Evolutionary conservation across 2,113 vertebrate species (phyloP).

Genomic region (Coracopsis vasa): DNA sequence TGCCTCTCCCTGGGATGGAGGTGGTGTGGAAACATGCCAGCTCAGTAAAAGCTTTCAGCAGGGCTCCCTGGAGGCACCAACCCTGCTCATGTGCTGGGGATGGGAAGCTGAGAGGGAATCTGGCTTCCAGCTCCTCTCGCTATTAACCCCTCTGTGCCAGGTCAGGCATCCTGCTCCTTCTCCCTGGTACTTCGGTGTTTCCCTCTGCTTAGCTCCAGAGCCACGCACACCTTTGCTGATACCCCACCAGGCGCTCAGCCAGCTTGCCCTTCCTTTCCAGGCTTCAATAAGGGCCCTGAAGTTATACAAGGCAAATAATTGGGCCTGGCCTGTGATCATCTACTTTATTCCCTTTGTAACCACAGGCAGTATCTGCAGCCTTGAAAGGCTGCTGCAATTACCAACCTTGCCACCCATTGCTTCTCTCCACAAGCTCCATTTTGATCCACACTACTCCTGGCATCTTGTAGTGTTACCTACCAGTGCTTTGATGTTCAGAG

Average conservation of each 20-base stretch:
- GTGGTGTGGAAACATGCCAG: background rate
- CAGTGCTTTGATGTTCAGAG: conserved; percentile 20
- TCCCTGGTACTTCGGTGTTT: background rate
- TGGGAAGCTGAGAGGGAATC: background rate
- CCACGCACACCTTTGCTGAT: fast-evolving
- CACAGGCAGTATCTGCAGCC: background rate
- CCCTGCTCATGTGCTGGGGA: background rate
- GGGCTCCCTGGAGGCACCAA: background rate
- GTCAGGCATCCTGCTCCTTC: background rate
- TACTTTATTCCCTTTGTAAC: background rate
- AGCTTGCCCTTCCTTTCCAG: background rate
- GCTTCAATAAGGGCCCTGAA: background rate
- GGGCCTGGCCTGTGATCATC: background rate
- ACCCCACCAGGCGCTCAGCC: fast-evolving
- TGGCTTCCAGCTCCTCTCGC: background rate
- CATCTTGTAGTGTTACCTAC: background rate
- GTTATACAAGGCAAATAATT: background rate
- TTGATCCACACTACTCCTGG: background rate
- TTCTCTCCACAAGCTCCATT: background rate
- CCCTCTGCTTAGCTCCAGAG: background rate
- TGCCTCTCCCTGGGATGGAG: background rate
- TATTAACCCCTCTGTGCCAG: background rate
- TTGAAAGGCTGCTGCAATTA: background rate
- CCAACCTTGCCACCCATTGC: background rate
- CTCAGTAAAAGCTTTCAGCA: conserved; percentile 22